These are phyloP conservation scores for Emydocephalus ijimae DNA, from an alignment of 2,113 vertebrate species.

Conservation along the genomic window DNA sequence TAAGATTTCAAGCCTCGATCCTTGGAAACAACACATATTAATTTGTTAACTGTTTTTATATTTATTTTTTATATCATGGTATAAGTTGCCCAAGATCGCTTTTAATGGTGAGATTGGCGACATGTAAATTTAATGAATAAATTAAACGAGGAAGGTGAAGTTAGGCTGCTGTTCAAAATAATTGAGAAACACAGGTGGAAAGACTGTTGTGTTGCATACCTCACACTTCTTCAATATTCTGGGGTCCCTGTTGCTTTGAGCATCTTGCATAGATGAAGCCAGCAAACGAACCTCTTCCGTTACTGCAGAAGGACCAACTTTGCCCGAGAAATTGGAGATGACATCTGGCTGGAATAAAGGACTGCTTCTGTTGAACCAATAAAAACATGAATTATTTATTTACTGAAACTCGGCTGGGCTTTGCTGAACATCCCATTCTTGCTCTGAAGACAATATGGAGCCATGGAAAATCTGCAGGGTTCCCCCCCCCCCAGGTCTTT, in stretches of 20 bases:
- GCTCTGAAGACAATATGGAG: slow-evolving; percentile 31
- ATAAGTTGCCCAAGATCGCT: background rate
- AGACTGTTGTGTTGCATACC: slow-evolving; percentile 65
- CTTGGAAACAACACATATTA: background rate
- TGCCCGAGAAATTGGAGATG: slow-evolving; percentile 79
- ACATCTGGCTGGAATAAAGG: slow-evolving; percentile 62
- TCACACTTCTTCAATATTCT: slow-evolving; percentile 87
- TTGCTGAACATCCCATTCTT: background rate
- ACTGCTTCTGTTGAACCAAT: slow-evolving; percentile 63
- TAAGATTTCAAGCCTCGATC: slow-evolving; percentile 1
- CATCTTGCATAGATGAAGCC: slow-evolving; percentile 80
- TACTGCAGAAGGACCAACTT: slow-evolving; percentile 75
- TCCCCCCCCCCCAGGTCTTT: background rate
- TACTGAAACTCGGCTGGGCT: slow-evolving; percentile 39
- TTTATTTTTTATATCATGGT: background rate
- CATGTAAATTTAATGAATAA: background rate
- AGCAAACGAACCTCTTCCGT: slow-evolving; percentile 78
- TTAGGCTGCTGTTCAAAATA: background rate
- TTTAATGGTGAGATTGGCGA: background rate
- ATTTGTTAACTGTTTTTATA: background rate
- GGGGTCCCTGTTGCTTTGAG: slow-evolving; percentile 76
- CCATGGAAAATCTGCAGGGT: background rate
- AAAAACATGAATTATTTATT: slow-evolving; percentile 64
- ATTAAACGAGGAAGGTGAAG: background rate
- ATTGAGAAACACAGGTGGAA: background rate